phyloP scores from a whole-genome alignment of 2,113 vertebrate genomes.

The Vicugna pacos region DNA sequence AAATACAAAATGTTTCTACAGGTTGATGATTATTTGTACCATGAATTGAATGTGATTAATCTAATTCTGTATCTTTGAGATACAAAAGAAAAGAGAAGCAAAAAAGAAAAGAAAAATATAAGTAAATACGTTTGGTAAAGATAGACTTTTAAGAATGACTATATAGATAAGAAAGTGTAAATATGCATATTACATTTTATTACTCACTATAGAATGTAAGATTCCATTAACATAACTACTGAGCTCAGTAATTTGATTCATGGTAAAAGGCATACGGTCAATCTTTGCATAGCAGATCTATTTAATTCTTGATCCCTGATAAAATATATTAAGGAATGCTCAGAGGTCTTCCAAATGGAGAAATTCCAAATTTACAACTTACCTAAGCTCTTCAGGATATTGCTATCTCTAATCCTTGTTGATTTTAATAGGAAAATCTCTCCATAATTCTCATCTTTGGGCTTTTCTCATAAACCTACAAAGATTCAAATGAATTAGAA shows the following conservation, averaged over 20 bases:
- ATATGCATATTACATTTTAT: background rate
- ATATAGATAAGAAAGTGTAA: background rate
- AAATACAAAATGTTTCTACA: background rate
- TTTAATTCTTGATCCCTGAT: background rate
- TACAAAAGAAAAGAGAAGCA: background rate
- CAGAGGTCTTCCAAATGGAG: background rate
- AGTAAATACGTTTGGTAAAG: background rate
- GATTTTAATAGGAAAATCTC: conserved; percentile 57
- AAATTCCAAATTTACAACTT: conserved; percentile 40
- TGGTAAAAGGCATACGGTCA: background rate
- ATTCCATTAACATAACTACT: background rate
- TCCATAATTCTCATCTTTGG: conserved; percentile 23
- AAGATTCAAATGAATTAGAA: conserved; percentile 58
- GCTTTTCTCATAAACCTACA: conserved; percentile 10
- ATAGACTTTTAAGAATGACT: background rate
- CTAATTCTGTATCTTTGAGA: background rate
- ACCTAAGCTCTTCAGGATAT: conserved; percentile 34
- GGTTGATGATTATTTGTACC: background rate
- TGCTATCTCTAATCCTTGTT: conserved; percentile 32
- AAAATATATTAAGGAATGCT: conserved; percentile 27
- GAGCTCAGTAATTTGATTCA: background rate
- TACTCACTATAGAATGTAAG: background rate
- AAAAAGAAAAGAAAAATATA: background rate
- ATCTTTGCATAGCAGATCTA: background rate
- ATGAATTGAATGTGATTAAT: background rate